These are phyloP conservation scores for Sebastes steindachneri DNA, from an alignment of 2,797 vertebrate species.

Conservation along the genomic window DNA sequence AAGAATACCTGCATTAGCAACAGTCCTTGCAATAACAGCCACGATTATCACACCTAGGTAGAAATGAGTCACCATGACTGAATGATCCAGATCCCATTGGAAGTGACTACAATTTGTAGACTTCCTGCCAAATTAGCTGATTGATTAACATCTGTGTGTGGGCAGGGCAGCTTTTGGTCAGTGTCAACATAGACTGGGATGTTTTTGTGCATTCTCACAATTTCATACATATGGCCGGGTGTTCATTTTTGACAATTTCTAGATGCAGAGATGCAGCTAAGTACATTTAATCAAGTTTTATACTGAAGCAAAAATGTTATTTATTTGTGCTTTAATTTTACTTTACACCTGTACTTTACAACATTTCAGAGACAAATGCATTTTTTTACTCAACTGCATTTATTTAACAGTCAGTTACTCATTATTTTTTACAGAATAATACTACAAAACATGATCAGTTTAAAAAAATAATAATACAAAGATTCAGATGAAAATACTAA, in stretches of 20 bases:
- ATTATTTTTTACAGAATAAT: not conserved
- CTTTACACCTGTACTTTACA: not conserved
- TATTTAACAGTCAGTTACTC: not conserved
- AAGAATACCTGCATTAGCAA: constrained; percentile 48
- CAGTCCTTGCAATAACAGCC: constrained; percentile 18
- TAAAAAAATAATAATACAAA: not conserved
- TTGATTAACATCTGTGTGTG: constrained; percentile 60
- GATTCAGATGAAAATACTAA: not conserved
- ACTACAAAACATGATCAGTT: not conserved
- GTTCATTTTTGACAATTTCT: not conserved
- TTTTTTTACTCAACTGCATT: not conserved
- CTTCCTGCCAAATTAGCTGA: constrained; percentile 53
- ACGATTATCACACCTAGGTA: constrained; percentile 26
- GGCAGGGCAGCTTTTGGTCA: not conserved
- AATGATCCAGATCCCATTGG: rapidly evolving
- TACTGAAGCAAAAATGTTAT: not conserved
- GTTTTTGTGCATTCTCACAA: not conserved
- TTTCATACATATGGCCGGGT: not conserved
- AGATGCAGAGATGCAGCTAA: not conserved
- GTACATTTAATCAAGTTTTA: not conserved
- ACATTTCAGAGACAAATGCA: not conserved
- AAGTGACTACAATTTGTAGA: constrained; percentile 20
- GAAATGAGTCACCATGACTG: constrained; percentile 47
- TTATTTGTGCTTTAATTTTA: not conserved
- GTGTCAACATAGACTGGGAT: not conserved